Evolutionary conservation across 2,797 vertebrate genomes (phyloP).

Genomic region (Epinephelus coioides): DNA sequence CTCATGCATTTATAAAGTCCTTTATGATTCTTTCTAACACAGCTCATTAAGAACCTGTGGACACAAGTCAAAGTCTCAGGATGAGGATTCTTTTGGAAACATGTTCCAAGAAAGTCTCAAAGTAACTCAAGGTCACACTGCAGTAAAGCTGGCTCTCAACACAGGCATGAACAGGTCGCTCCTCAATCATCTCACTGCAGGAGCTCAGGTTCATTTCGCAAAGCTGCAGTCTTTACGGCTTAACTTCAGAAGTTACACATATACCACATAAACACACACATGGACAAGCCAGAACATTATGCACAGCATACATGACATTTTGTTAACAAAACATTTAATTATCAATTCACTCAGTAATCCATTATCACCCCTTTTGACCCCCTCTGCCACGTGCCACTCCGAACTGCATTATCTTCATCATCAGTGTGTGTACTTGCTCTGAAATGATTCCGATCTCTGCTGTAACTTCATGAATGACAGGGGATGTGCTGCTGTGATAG

Average conservation of each 20-base stretch:
- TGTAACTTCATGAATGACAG: background rate
- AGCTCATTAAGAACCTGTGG: constrained; percentile 7
- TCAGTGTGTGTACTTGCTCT: background rate
- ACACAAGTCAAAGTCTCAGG: constrained; percentile 4
- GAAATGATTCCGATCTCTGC: background rate
- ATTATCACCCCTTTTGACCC: background rate
- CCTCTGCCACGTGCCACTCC: background rate
- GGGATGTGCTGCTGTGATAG: background rate
- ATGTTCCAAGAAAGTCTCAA: constrained; percentile 7
- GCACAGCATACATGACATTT: background rate
- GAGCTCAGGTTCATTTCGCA: constrained; percentile 31
- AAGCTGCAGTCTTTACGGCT: constrained; percentile 13
- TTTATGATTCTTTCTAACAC: background rate
- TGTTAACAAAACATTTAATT: background rate
- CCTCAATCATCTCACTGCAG: constrained; percentile 11
- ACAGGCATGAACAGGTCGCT: background rate
- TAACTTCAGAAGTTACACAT: constrained; percentile 41
- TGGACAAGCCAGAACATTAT: background rate
- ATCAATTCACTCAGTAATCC: constrained; percentile 23
- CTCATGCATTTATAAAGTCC: background rate
- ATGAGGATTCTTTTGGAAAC: constrained; percentile 6
- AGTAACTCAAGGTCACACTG: constrained; percentile 31
- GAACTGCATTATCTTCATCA: background rate
- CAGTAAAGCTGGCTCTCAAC: constrained; percentile 1
- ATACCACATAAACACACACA: background rate